Conservation (phyloP, 2,888 invertebrate genomes). For the Ornithoptera priamus region DNA sequence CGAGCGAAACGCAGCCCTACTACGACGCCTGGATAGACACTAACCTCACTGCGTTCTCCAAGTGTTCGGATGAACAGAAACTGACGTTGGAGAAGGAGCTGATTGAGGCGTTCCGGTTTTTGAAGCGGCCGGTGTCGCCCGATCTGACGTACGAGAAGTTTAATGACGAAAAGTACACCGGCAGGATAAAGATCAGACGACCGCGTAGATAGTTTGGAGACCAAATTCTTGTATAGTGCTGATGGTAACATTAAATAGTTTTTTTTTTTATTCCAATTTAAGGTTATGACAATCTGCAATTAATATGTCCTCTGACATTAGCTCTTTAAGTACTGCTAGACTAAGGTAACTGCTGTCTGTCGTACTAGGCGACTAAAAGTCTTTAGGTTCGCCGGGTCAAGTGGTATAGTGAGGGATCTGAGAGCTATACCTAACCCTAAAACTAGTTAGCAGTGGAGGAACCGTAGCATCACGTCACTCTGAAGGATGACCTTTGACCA, state of each 20-base stretch:
- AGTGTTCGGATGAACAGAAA: conserved; percentile 43
- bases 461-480: too few species aligned
- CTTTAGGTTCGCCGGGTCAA: too few species aligned
- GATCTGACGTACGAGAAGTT: conserved; percentile 48
- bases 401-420: too few species aligned
- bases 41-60: conserved; percentile 52
- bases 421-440: too few species aligned
- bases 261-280: background rate
- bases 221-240: background rate
- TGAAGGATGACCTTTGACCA: too few species aligned
- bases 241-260: background rate
- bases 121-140: conserved; percentile 40
- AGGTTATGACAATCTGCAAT: background rate
- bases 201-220: background rate
- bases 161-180: conserved; percentile 54
- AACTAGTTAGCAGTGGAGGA: too few species aligned
- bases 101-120: conserved; percentile 40
- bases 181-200: conserved; percentile 52
- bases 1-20: conserved; percentile 55
- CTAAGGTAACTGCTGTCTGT: too few species aligned
- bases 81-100: conserved; percentile 39
- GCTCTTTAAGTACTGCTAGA: too few species aligned
- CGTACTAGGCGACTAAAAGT: too few species aligned
- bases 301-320: background rate
- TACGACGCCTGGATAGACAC: conserved; percentile 71